A percentile compares a stretch with the other conserved stretches of the same genome.
Conservation (phyloP, 2,113 vertebrate genomes). For the Pangasianodon gigas region DNA sequence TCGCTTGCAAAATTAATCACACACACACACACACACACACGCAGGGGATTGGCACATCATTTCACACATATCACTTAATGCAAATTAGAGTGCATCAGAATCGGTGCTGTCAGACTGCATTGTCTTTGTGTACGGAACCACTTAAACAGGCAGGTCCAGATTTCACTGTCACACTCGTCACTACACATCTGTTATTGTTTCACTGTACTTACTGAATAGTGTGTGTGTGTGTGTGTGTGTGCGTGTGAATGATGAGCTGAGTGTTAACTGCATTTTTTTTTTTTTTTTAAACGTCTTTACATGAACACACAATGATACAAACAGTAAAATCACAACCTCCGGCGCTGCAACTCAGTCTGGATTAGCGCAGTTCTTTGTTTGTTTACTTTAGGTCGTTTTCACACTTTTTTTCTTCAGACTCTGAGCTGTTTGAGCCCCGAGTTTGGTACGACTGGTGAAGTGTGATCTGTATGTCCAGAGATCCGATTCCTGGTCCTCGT, state of each 20-base stretch:
- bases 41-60: background rate
- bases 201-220: background rate
- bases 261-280: background rate
- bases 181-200: background rate
- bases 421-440: too few relatives aligned
- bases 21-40: slow-evolving; percentile 4
- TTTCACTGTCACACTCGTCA: background rate
- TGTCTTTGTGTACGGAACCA: background rate
- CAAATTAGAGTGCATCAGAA: background rate
- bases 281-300: background rate
- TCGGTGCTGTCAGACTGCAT: background rate
- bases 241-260: background rate
- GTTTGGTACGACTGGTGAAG: too few relatives aligned
- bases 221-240: background rate
- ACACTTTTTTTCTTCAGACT: too few relatives aligned
- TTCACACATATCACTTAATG: background rate
- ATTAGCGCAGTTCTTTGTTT: too few relatives aligned
- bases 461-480: too few relatives aligned
- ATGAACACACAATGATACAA: background rate
- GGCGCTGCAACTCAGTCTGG: too few relatives aligned
- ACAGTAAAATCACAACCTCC: background rate
- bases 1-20: slow-evolving; percentile 46
- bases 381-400: too few relatives aligned
- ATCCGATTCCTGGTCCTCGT: too few relatives aligned
- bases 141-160: background rate